These are phyloP conservation scores for Sorex araneus DNA, from an alignment of 2,113 vertebrate genomes.

Conservation along the genomic window DNA sequence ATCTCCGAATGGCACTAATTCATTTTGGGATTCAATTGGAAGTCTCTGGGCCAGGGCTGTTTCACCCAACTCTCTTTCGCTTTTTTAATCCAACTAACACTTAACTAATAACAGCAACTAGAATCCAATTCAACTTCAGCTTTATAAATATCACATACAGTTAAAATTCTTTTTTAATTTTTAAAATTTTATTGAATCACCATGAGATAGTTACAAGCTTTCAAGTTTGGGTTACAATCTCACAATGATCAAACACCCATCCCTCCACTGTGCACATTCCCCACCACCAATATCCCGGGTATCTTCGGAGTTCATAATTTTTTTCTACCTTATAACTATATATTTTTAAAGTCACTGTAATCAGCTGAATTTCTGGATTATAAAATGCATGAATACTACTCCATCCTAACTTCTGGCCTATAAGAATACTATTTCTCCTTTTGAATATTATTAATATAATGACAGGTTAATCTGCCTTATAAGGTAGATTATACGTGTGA, in stretches of 20 bases:
- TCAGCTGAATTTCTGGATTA: slow-evolving; percentile 47
- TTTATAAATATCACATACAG: background rate
- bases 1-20: no score
- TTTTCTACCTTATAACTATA: background rate
- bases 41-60: background rate
- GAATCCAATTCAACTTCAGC: slow-evolving; percentile 11
- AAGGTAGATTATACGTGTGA: background rate
- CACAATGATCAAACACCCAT: no score
- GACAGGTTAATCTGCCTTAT: slow-evolving; percentile 51
- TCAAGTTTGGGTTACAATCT: no score
- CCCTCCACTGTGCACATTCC: no score
- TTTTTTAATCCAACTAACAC: slow-evolving; percentile 16
- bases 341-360: slow-evolving; percentile 45
- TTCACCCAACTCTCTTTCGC: background rate
- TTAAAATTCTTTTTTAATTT: slow-evolving; percentile 62
- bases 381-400: slow-evolving; percentile 25
- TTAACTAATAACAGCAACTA: slow-evolving; percentile 1
- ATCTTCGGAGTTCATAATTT: background rate
- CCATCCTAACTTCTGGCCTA: background rate
- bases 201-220: no score
- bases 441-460: slow-evolving; percentile 45
- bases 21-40: no score
- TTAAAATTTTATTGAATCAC: no score
- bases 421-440: slow-evolving; percentile 41
- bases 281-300: no score